Percentiles rank a stretch among this genome's conserved stretches.
Conservation (phyloP, 1,140 invertebrate species). For the Lysiphlebus fabarum region DNA sequence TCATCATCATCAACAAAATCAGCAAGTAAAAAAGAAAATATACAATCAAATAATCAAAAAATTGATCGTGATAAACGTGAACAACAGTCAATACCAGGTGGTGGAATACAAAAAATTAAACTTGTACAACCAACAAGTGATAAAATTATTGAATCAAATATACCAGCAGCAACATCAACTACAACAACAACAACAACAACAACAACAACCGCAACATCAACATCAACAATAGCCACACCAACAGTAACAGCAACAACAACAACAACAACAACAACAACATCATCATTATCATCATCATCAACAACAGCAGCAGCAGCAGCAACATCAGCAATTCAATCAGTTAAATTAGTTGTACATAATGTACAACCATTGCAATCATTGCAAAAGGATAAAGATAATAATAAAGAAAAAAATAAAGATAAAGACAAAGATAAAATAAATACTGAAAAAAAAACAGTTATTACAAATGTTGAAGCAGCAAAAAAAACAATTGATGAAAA, state of each 20-base stretch:
- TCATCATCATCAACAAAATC: constrained; percentile 27
- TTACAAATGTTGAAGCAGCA: constrained; percentile 31
- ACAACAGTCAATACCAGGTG: constrained; percentile 34
- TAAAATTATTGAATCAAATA: constrained; percentile 38
- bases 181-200: constrained; percentile 20
- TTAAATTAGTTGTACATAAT: too few relatives aligned
- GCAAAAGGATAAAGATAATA: constrained; percentile 6
- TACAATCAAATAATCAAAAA: constrained; percentile 50
- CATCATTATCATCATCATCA: too few relatives aligned
- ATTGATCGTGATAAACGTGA: constrained; percentile 44
- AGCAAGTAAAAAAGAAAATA: constrained; percentile 56
- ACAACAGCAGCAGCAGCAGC: too few relatives aligned
- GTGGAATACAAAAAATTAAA: constrained; percentile 52
- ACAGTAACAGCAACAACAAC: constrained; percentile 25
- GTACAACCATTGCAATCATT: too few relatives aligned
- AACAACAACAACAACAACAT: too few relatives aligned
- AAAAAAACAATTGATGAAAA: constrained; percentile 38
- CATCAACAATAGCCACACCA: constrained; percentile 21
- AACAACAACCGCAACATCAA: constrained; percentile 20
- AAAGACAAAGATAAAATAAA: constrained; percentile 17
- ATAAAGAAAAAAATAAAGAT: constrained; percentile 41
- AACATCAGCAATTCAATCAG: too few relatives aligned
- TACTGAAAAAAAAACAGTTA: constrained; percentile 35
- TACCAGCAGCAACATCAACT: constrained; percentile 18
- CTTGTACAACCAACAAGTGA: constrained; percentile 46